Conservation (phyloP, 2,113 vertebrate species). For the Thunnus maccoyii region DNA sequence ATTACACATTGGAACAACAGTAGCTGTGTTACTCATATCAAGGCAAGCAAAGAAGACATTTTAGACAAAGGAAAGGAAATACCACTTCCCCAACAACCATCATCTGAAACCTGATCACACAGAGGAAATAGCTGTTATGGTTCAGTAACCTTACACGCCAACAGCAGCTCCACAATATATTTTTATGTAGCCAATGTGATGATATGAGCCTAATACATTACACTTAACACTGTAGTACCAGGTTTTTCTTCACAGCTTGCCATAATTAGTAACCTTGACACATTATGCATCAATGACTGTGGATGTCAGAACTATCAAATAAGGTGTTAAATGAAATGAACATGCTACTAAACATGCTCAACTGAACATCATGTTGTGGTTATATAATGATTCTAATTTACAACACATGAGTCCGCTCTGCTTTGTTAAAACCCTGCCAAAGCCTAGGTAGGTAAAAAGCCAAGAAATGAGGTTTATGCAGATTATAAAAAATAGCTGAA, state of each 20-base stretch:
- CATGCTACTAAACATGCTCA: conserved; percentile 34
- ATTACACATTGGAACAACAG: background rate
- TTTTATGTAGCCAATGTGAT: background rate
- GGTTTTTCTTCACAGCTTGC: conserved; percentile 12
- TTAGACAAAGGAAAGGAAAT: conserved; percentile 10
- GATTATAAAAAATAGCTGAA: conserved; percentile 52
- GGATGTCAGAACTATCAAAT: conserved; percentile 11
- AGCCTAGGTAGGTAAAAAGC: conserved; percentile 36
- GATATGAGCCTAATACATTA: background rate
- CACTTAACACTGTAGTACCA: background rate
- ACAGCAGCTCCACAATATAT: conserved; percentile 1
- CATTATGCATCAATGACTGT: conserved; percentile 21
- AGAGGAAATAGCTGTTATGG: conserved; percentile 2
- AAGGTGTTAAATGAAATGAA: conserved; percentile 46
- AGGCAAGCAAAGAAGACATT: conserved; percentile 4
- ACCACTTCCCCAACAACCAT: background rate
- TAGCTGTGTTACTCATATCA: background rate
- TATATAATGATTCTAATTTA: conserved; percentile 60
- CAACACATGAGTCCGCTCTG: conserved; percentile 36
- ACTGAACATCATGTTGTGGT: conserved; percentile 32
- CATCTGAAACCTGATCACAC: conserved; percentile 7
- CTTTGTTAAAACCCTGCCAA: conserved; percentile 36
- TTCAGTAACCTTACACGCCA: conserved; percentile 13
- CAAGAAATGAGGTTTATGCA: conserved; percentile 51
- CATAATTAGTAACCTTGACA: conserved; percentile 8